phyloP scores from a whole-genome alignment of 2,113 vertebrate genomes.

The Prochilodus magdalenae region DNA sequence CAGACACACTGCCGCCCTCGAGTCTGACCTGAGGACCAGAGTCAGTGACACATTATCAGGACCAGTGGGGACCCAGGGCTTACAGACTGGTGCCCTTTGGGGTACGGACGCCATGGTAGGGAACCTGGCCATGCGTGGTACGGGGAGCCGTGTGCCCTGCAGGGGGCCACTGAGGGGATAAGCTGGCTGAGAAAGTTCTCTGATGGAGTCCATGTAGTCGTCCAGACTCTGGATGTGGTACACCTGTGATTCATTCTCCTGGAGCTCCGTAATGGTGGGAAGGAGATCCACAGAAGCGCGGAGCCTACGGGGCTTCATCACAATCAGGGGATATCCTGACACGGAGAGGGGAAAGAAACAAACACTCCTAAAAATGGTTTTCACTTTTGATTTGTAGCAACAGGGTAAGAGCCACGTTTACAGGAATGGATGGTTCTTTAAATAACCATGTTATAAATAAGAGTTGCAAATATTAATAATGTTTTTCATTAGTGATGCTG shows the following conservation, averaged over 20 bases:
- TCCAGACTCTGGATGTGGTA: slow-evolving; percentile 59
- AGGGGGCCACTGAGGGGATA: slow-evolving; percentile 65
- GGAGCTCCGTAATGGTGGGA: slow-evolving; percentile 66
- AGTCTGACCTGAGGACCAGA: slow-evolving; percentile 27
- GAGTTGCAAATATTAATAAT: background rate
- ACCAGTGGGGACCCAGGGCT: slow-evolving; percentile 47
- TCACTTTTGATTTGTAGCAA: background rate
- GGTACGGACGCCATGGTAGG: background rate
- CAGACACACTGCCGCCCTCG: background rate
- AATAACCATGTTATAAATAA: too few species aligned
- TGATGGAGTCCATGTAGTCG: slow-evolving; percentile 69
- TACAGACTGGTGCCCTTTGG: background rate
- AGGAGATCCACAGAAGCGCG: slow-evolving; percentile 62
- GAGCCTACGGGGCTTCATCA: slow-evolving; percentile 64
- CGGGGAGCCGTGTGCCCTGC: slow-evolving; percentile 53
- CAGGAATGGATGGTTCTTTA: too few species aligned
- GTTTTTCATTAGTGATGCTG: too few species aligned
- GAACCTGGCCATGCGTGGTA: background rate
- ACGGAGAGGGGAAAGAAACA: background rate
- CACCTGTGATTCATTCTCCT: slow-evolving; percentile 53
- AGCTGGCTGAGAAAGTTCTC: slow-evolving; percentile 66
- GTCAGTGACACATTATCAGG: slow-evolving; percentile 59
- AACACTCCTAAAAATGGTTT: background rate
- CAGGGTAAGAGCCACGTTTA: too few species aligned
- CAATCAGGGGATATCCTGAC: slow-evolving; percentile 1